Evolutionary conservation across 2,888 invertebrate genomes (phyloP), one percentile per base, ranked within the genome.

Genomic region (Drosophila lacicola): DNA sequence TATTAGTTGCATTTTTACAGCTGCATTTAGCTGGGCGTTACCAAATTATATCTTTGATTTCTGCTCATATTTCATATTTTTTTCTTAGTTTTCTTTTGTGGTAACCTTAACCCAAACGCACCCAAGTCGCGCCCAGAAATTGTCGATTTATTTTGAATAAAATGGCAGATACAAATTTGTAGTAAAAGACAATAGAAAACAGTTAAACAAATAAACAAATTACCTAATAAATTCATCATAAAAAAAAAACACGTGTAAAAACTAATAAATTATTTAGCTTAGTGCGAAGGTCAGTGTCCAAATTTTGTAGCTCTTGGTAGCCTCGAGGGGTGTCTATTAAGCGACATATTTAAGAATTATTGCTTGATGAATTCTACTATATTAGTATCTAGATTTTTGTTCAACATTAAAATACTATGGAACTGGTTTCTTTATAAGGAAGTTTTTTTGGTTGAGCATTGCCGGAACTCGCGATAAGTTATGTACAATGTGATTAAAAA

Each of bases 391-490:
- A 53, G 14, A 42, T 45, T 11, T 57, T 36, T 41, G n/a, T 33
- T 45, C 54, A 11, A 61, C 57, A 49, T 70, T 46, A 46, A 44
- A 55, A 56, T 41, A 41, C 13, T 41, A 46, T 58, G 33, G 29
- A 78, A 78, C 78, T 71, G 67, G 79, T 78, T 79, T 79, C 58
- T 42, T 63, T 51, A 74, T 63, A 70, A 82, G 82, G 82, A 82
- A 82, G 87, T 68, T 65, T 72, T 51, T 74, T 60, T 68, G 6
- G 25, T 72, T 34, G n/a, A 58, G n/a, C 62, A 56, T 66, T 78
- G 65, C 81, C 81, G 83, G 83, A 82, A 83, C 70, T 78, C 55
- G 49, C 54, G 53, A 69, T 80, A 74, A 64, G 50, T 64, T 80
- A 73, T 74, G 29, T 47, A 51, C 56, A 39, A 67, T 62, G 71